Conservation (phyloP, 2,113 vertebrate genomes). For the Climacteris rufus region DNA sequence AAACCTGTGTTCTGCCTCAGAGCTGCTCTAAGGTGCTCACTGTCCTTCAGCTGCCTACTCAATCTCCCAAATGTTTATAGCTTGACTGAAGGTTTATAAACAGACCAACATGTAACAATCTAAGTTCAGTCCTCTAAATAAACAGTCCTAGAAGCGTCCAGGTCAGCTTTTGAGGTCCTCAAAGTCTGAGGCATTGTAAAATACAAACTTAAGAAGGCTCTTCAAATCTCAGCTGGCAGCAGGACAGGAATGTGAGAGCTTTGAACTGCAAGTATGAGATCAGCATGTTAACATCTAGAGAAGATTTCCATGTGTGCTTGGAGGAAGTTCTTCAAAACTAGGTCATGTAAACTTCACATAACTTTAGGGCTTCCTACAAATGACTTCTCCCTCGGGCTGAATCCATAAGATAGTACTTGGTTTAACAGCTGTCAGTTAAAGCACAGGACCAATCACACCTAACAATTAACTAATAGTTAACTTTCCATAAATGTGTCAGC, state of each 20-base stretch:
- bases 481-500: neutral
- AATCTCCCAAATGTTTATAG: neutral
- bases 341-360: neutral
- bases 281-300: neutral
- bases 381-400: neutral
- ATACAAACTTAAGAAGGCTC: neutral
- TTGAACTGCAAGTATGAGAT: neutral
- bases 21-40: neutral
- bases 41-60: neutral
- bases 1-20: neutral
- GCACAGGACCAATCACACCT: neutral
- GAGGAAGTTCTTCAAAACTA: neutral
- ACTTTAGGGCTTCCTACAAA: neutral
- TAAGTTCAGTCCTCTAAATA: neutral
- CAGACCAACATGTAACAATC: neutral
- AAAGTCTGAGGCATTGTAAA: neutral
- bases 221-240: neutral
- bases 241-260: neutral
- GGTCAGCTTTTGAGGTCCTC: neutral
- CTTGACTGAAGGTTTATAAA: neutral
- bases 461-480: neutral
- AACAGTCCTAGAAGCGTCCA: neutral
- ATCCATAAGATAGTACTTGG: neutral
- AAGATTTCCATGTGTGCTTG: neutral
- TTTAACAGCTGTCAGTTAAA: neutral